Base-by-base conservation (phyloP, 64 coral and sea anemone species). In the Montipora cactus region DNA sequence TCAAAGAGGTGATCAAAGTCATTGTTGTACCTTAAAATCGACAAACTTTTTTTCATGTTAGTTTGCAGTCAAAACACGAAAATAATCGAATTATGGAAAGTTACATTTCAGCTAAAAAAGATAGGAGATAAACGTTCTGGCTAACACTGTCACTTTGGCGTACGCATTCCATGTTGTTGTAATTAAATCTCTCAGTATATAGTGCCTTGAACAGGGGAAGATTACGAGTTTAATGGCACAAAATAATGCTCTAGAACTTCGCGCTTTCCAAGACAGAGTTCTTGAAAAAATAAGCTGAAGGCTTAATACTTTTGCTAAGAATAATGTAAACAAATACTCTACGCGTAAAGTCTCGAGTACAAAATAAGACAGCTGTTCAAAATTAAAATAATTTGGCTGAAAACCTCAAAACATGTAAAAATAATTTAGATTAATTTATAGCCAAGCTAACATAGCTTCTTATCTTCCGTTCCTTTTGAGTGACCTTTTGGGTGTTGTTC, bases 311-410 rank as follows among this genome's bases (percentile, higher is more conserved):
- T 68, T 71, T 50, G 18, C 67, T n/a, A 18, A 11, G 62, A 71
- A 69, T 71, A 68, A 86, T 86, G 82, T 86, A 86, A 86, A 86
- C 82, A 86, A 86, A 86, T 86, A 86, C 82, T 86, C 82, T 86
- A 49, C 37, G 66, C 53, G 61, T 49, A 69, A 57, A 86, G 44
- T 86, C 64, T 86, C 64, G 47, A 49, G 82, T 86, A 71, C 66
- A n/a, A 16, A 50, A 86, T 70, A 11, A 10, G 47, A 86, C 82
- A 86, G 82, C 62, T 86, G 82, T 86, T 20, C 18, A 6, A 12
- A 12, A 49, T 37, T 37, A 37, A 37, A 71, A 50, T 19, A 71
- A 50, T 72, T 71, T 68, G 19, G 11, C 47, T 13, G 45, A 86
- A 62, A 86, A 86, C 82, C 82, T 86, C 62, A 71, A 86, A 70